Evolutionary conservation across 2,888 invertebrate genomes (phyloP).

Genomic region (Hedychridium roseum): DNA sequence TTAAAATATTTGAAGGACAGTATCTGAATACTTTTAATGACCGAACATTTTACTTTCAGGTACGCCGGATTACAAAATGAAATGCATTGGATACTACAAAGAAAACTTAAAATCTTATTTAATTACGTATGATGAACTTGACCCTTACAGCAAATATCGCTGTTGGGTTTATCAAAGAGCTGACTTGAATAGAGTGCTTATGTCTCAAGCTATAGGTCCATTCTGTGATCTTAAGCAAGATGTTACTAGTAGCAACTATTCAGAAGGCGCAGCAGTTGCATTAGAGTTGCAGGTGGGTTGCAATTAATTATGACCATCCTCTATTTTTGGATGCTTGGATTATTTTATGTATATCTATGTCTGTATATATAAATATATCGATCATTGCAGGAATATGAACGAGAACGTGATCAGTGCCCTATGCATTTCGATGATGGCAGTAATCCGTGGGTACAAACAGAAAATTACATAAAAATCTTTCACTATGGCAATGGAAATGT

Average conservation of each 20-base stretch:
- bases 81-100: constrained; percentile 97
- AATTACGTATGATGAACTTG: constrained; percentile 94
- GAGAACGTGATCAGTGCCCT: constrained; percentile 89
- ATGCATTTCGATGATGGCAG: constrained; percentile 96
- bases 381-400: constrained; percentile 59
- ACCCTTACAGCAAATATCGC: constrained; percentile 93
- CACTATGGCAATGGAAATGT: constrained; percentile 66
- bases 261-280: constrained; percentile 92
- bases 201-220: constrained; percentile 89
- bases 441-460: constrained; percentile 82
- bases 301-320: too few relatives aligned
- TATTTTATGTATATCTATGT: too few relatives aligned
- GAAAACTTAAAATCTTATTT: constrained; percentile 96
- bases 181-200: constrained; percentile 86
- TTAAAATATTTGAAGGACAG: too few relatives aligned
- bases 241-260: constrained; percentile 86
- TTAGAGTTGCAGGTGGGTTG: constrained; percentile 81
- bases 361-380: too few relatives aligned
- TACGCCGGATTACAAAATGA: constrained; percentile 95
- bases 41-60: constrained; percentile 59
- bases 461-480: constrained; percentile 78
- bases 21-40: too few relatives aligned
- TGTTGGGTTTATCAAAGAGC: constrained; percentile 98
- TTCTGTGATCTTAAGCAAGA: constrained; percentile 91
- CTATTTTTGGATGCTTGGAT: too few relatives aligned